phyloP scores from a whole-genome alignment of 2,888 invertebrate species.

The Alentia gelatinosa region DNA sequence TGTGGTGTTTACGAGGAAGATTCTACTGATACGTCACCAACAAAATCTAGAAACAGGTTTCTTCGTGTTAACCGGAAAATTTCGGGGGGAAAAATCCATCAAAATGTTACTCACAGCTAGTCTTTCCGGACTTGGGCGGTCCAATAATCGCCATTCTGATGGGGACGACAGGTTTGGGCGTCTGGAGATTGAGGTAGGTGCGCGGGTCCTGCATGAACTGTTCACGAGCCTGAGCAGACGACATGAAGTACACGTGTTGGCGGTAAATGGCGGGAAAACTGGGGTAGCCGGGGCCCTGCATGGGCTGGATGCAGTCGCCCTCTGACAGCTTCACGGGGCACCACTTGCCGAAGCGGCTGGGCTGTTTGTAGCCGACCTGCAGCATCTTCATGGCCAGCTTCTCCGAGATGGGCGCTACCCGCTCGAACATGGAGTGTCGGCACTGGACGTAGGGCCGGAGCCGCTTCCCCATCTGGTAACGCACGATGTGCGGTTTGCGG shows the following conservation, averaged over 20 bases:
- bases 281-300: constrained; percentile 74
- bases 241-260: constrained; percentile 78
- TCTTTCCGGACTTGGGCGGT: constrained; percentile 81
- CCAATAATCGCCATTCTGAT: constrained; percentile 79
- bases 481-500: constrained; percentile 78
- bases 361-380: constrained; percentile 78
- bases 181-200: constrained; percentile 75
- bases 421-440: constrained; percentile 79
- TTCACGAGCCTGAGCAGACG: constrained; percentile 72
- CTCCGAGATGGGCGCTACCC: constrained; percentile 78
- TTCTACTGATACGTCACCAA: too few relatives aligned
- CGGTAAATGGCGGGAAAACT: constrained; percentile 78
- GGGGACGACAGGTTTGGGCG: constrained; percentile 80
- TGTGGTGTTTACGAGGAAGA: too few relatives aligned
- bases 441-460: constrained; percentile 72
- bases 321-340: constrained; percentile 80
- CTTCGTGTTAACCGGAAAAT: too few relatives aligned
- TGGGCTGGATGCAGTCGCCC: constrained; percentile 79
- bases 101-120: constrained; percentile 75
- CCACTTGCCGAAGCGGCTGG: constrained; percentile 80
- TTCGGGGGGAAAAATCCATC: too few relatives aligned
- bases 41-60: too few relatives aligned
- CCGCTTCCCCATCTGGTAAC: constrained; percentile 76
- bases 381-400: constrained; percentile 77
- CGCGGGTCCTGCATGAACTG: constrained; percentile 78